Percentiles rank a stretch among this genome's conserved stretches.
These are phyloP conservation scores for Tyria jacobaeae DNA, from an alignment of 2,888 invertebrate genomes.

Conservation along the genomic window DNA sequence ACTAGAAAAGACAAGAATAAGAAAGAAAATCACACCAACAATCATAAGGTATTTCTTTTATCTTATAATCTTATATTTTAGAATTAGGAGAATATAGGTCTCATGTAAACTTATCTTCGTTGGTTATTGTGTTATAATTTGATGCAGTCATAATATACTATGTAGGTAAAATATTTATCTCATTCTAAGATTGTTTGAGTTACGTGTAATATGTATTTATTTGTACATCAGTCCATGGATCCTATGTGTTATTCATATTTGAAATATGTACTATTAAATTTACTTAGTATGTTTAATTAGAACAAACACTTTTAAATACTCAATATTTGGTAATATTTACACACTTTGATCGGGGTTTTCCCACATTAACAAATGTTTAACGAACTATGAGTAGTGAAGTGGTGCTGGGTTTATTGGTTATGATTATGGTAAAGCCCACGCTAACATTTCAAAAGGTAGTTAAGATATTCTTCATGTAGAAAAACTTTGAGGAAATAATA, in stretches of 20 bases:
- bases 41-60: slow-evolving; percentile 63
- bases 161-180: background rate
- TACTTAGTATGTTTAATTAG: slow-evolving; percentile 36
- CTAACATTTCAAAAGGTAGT: background rate
- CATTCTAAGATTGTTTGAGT: background rate
- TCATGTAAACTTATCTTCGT: background rate
- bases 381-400: slow-evolving; percentile 20
- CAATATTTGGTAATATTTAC: slow-evolving; percentile 37
- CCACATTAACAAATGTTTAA: slow-evolving; percentile 57
- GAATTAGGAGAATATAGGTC: background rate
- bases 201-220: background rate
- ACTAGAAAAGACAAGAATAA: slow-evolving; percentile 69
- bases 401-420: background rate
- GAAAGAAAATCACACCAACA: slow-evolving; percentile 62
- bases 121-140: background rate
- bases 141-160: background rate
- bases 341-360: slow-evolving; percentile 58
- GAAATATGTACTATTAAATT: slow-evolving; percentile 14
- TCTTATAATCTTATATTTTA: background rate
- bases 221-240: background rate
- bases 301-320: slow-evolving; percentile 14
- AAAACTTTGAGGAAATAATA: slow-evolving; percentile 7
- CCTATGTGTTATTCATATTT: slow-evolving; percentile 9
- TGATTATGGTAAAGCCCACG: slow-evolving; percentile 1
- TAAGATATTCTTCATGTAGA: slow-evolving; percentile 4